Evolutionary conservation across 2,888 invertebrate species (phyloP), one percentile per base, ranked within the genome.

Genomic region (Keiferia lycopersicella): DNA sequence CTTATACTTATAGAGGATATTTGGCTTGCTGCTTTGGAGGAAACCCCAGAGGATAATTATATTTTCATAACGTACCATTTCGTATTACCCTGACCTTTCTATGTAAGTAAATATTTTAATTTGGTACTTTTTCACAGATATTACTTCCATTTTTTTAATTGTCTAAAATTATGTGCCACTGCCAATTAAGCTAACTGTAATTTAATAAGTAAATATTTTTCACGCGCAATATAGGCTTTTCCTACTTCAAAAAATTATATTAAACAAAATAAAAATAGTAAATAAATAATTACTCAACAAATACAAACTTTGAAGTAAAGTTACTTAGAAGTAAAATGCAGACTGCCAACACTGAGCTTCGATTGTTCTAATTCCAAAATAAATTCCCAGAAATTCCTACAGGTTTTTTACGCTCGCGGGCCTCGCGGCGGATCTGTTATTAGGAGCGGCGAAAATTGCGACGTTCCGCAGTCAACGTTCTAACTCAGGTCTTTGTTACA

Each of bases 51-150:
- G 41, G 41, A 41, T 41, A 41, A 41, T 41, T 41, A 41, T 14
- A 18, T 53, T 53, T 14, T 14, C 20, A 14, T 8, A 26, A 10
- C 53, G 53, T 10, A 53, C 53, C 48, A 48, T 48, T 48, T 48
- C 18, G 48, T 18, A 48, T 18, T 10, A 48, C 48, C 48, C 48
- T 48, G 48, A 48, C 48, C 48, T 48, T 48, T 48, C 12, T 48
- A 18, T 18, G 48, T 48, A 48, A 48, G 48, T 48, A 18, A 18
- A 18, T 18, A 18, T 48, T 48, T 48, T 48, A 18, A 18, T 18
- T 10, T 18, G 18, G 18, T 48, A 18, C 41, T 41, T 34, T 34
- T 34, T 34, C 10, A 34, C 8, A 34, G 34, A 34, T 34, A 26
- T 26, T 26, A 2, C 26, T 26, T 26, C 3, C 26, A 4, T 26